phyloP scores from a whole-genome alignment of 1,140 invertebrate species.

The Hydropsyche tenuis region DNA sequence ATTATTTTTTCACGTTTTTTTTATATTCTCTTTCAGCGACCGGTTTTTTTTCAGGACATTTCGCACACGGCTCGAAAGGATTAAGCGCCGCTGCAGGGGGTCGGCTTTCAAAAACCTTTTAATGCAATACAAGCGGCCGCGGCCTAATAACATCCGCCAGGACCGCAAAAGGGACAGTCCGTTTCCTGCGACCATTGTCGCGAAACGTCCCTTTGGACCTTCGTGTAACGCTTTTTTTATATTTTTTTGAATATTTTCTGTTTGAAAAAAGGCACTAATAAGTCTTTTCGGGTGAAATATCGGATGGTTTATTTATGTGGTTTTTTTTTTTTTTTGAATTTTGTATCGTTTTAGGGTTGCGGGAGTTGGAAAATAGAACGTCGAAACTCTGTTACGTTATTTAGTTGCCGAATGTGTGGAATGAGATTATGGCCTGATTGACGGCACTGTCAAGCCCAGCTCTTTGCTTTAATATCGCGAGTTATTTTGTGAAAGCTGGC shows the following conservation, averaged over 20 bases:
- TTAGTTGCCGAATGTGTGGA: constrained; percentile 1
- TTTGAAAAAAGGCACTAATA: too few relatives aligned
- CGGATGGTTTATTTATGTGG: too few relatives aligned
- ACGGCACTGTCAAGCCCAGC: constrained; percentile 20
- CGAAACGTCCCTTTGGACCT: neutral
- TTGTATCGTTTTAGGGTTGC: too few relatives aligned
- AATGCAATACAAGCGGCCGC: constrained; percentile 48
- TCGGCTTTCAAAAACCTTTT: constrained; percentile 49
- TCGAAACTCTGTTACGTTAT: too few relatives aligned
- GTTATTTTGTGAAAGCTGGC: neutral
- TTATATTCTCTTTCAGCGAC: neutral
- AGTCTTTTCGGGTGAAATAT: too few relatives aligned
- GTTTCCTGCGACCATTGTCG: constrained; percentile 37
- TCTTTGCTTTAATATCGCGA: neutral
- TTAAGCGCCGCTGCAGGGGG: constrained; percentile 11
- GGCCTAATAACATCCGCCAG: constrained; percentile 48
- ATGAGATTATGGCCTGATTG: constrained; percentile 14
- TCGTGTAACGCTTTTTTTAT: neutral
- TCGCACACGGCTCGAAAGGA: constrained; percentile 19
- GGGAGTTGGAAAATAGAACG: too few relatives aligned
- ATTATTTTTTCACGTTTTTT: neutral
- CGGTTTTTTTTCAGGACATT: neutral
- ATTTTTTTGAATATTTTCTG: constrained; percentile 18
- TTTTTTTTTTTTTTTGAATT: too few relatives aligned
- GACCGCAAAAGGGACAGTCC: constrained; percentile 43